Percentiles rank a stretch among this genome's conserved stretches.
Conservation (phyloP, 1,140 invertebrate species). For the Caerostris extrusa region DNA sequence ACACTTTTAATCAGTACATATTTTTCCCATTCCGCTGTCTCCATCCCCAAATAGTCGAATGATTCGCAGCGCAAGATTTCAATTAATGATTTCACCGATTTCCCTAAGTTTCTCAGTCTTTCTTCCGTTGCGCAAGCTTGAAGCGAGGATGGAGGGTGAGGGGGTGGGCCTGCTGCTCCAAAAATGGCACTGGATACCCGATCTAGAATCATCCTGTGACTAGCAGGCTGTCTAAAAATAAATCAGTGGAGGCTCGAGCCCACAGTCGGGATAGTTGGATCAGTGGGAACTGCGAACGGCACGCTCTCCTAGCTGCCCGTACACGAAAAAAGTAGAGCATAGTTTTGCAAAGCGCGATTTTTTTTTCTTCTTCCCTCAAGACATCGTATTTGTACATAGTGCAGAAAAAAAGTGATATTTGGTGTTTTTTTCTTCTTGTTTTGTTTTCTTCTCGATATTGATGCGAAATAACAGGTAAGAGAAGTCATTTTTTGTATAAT, state of each 20-base stretch:
- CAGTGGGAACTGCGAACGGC: conserved; percentile 47
- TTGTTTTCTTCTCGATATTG: conserved; percentile 27
- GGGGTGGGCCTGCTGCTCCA: conserved; percentile 48
- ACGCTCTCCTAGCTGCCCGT: conserved; percentile 65
- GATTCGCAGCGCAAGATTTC: not conserved
- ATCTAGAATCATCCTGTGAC: conserved; percentile 68
- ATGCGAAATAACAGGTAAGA: conserved; percentile 40
- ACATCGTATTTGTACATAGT: not conserved
- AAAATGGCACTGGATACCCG: conserved; percentile 75
- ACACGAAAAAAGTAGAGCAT: conserved; percentile 60
- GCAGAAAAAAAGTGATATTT: conserved; percentile 24
- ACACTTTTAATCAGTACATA: too few species aligned
- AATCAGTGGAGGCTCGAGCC: conserved; percentile 29
- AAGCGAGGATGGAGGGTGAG: not conserved
- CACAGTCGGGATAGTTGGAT: conserved; percentile 48
- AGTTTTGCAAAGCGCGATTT: conserved; percentile 18
- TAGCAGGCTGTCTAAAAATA: conserved; percentile 62
- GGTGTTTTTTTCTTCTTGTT: conserved; percentile 18
- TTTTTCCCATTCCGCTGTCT: too few species aligned
- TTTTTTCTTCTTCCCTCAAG: not conserved
- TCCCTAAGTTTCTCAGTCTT: not conserved
- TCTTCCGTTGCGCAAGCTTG: conserved; percentile 46
- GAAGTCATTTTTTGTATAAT: not conserved
- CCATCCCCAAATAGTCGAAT: too few species aligned
- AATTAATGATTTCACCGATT: not conserved